Evolutionary conservation across 2,888 invertebrate species (phyloP).

Genomic region (Bhutanitis thaidina): DNA sequence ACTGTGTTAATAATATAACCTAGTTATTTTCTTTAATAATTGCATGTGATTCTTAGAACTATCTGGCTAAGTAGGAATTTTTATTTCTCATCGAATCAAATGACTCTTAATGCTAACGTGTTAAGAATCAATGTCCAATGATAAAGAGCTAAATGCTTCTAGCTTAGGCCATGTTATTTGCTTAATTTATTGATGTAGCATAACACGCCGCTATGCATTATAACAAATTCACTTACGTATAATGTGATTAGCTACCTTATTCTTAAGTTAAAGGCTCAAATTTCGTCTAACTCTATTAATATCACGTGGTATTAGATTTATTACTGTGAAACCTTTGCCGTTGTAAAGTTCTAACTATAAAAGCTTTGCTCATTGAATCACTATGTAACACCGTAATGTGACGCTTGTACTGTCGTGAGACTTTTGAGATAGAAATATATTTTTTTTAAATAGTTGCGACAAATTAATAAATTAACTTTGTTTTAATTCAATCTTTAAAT

Average conservation of each 20-base stretch:
- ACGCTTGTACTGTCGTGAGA: no score
- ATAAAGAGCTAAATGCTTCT: neutral
- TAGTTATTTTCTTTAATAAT: no score
- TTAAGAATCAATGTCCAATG: neutral
- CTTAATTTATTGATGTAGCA: neutral
- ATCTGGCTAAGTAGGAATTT: neutral
- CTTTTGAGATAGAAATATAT: no score
- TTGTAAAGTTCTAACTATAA: conserved; percentile 6
- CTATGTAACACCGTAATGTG: neutral
- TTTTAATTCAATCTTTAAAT: no score
- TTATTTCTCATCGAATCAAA: neutral
- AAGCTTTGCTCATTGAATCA: neutral
- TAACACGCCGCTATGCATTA: conserved; percentile 9
- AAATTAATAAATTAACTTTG: no score
- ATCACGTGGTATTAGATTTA: conserved; percentile 18
- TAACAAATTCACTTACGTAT: conserved; percentile 4
- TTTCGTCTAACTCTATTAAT: conserved; percentile 17
- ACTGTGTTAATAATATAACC: neutral
- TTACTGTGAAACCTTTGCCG: conserved; percentile 2
- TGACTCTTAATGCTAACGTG: conserved; percentile 1
- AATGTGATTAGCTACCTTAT: conserved; percentile 14
- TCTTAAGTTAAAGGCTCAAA: neutral
- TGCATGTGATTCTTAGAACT: neutral
- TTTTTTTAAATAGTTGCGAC: no score
- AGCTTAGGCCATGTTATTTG: conserved; percentile 5